Conservation (phyloP, 2,888 invertebrate genomes). For the Coelopa pilipes region DNA sequence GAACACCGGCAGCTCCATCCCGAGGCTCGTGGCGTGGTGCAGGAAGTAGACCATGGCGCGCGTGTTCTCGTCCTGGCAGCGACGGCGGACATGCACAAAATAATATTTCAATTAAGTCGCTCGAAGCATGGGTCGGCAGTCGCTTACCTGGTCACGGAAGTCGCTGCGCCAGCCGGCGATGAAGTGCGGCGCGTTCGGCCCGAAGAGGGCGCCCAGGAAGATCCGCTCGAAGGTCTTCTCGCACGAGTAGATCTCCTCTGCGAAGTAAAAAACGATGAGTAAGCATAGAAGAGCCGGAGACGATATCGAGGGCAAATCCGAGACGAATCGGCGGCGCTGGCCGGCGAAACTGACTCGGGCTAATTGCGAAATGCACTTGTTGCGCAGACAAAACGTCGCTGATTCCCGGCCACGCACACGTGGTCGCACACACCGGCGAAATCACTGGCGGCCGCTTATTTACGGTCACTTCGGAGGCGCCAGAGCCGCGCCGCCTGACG, state of each 20-base stretch:
- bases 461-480: slow-evolving; percentile 13
- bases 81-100: slow-evolving; percentile 26
- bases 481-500: background rate
- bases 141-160: slow-evolving; percentile 71
- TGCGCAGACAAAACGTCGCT: background rate
- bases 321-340: background rate
- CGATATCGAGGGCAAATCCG: background rate
- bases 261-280: slow-evolving; percentile 29
- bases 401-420: background rate
- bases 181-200: slow-evolving; percentile 82
- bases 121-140: slow-evolving; percentile 1
- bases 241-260: slow-evolving; percentile 72
- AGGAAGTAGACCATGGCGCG: slow-evolving; percentile 81
- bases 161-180: slow-evolving; percentile 90
- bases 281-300: too few species aligned
- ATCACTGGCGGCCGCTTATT: background rate
- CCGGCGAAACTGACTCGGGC: background rate
- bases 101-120: background rate
- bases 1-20: slow-evolving; percentile 70
- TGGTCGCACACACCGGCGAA: background rate
- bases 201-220: slow-evolving; percentile 82
- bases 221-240: slow-evolving; percentile 76
- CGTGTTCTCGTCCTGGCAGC: slow-evolving; percentile 76
- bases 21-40: slow-evolving; percentile 78
- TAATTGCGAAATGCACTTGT: slow-evolving; percentile 28